Conservation (phyloP, 2,113 vertebrate genomes). For the Syngnathus scovelli region DNA sequence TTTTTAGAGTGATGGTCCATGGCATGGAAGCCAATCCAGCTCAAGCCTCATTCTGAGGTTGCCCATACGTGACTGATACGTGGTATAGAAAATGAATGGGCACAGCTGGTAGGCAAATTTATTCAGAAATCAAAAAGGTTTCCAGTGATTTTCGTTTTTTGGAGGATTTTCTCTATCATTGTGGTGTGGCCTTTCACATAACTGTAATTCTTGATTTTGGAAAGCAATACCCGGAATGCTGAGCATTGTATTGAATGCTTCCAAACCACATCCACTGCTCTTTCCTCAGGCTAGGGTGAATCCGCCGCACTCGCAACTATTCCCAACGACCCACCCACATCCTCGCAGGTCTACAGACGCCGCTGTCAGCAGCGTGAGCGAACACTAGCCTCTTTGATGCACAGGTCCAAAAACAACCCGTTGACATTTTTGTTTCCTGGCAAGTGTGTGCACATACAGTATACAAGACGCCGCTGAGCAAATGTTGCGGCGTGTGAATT, state of each 20-base stretch:
- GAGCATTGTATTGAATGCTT: not conserved
- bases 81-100: too few relatives aligned
- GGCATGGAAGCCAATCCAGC: too few relatives aligned
- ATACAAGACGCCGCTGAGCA: slow-evolving; percentile 34
- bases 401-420: slow-evolving; percentile 49
- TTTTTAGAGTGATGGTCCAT: too few relatives aligned
- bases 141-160: slow-evolving; percentile 7
- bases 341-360: slow-evolving; percentile 29
- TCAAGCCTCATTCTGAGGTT: too few relatives aligned
- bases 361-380: slow-evolving; percentile 25
- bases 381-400: slow-evolving; percentile 70
- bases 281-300: slow-evolving; percentile 10
- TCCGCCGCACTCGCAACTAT: slow-evolving; percentile 6
- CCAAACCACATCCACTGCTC: not conserved
- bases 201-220: slow-evolving; percentile 14
- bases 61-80: too few relatives aligned
- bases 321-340: slow-evolving; percentile 16
- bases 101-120: slow-evolving; percentile 1
- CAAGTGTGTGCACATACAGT: slow-evolving; percentile 18
- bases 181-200: slow-evolving; percentile 5
- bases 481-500: slow-evolving; percentile 45
- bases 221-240: not conserved
- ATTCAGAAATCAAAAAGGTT: slow-evolving; percentile 8
- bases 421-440: slow-evolving; percentile 35
- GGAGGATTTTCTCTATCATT: slow-evolving; percentile 4